Base-by-base conservation (phyloP, 2,797 vertebrate species). In the Hirundo rustica region DNA sequence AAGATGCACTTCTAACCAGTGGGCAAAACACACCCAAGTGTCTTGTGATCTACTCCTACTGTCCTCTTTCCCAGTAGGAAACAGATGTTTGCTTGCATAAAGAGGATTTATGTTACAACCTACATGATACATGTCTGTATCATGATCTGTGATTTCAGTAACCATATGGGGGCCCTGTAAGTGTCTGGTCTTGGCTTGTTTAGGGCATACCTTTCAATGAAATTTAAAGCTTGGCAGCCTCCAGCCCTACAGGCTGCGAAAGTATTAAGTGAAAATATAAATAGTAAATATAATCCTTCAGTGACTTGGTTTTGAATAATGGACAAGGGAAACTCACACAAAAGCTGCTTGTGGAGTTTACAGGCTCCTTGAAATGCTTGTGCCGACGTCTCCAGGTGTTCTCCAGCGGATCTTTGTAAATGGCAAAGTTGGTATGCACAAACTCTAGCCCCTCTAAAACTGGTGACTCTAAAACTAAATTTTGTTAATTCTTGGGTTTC, bases 401-500 rank as follows among this genome's bases (percentile, higher is more conserved):
- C 50, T 89, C 36, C 32, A 11, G 10, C 65, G 40, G 44, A 34
- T 85, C 78, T 71, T 75, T n/a, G 10, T 72, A 16, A 75, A 51
- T 72, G 55, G 32, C 36, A 70, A 58, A 86, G 51, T 83, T 66
- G 80, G 29, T 47, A 60, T 45, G 61, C 61, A 58, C 36, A 62
- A 67, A 87, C 51, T 62, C 45, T 32, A 54, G 27, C 51, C 70
- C 73, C 17, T 29, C 66, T 58, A 62, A 71, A 95, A 73, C 32
- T 76, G 50, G 27, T 91, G 53, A 57, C 38, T 38, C 38, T 36
- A 38, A 38, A 38, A 38, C 82, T 34, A 48, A 40, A 20, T 86
- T 94, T 95, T 81, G 32, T 65, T 93, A 76, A 62, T 80, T 90
- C n/a, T 66, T 91, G 58, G 26, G 17, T 92, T 88, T 85, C 26